Conservation (phyloP, 2,888 invertebrate species). For the Thera obeliscata region DNA sequence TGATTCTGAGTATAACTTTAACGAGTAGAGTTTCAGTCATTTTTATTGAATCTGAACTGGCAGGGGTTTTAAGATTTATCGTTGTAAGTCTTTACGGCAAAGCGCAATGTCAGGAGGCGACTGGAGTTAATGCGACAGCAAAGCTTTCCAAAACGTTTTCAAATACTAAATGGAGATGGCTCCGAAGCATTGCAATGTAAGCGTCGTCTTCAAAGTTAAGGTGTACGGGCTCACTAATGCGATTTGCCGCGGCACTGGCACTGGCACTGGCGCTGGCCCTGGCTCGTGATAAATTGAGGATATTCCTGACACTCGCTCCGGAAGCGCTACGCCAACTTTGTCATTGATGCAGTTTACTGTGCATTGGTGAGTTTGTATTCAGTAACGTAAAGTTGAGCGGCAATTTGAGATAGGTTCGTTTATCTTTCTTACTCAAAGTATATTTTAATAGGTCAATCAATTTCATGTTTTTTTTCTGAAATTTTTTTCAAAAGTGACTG, state of each 20-base stretch:
- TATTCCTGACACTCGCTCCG: slow-evolving; percentile 21
- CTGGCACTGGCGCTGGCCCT: too few relatives aligned
- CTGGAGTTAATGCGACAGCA: not conserved
- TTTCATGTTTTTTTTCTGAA: too few relatives aligned
- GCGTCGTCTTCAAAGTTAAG: slow-evolving; percentile 23
- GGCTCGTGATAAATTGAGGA: slow-evolving; percentile 21
- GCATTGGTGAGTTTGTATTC: slow-evolving; percentile 5
- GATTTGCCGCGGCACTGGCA: slow-evolving; percentile 20
- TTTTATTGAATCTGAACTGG: not conserved
- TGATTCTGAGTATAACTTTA: too few relatives aligned
- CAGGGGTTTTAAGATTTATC: too few relatives aligned
- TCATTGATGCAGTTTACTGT: slow-evolving; percentile 7
- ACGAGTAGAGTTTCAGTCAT: not conserved
- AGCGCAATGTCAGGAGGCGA: too few relatives aligned
- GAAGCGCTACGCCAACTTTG: slow-evolving; percentile 12
- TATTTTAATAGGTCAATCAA: too few relatives aligned
- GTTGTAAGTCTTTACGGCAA: too few relatives aligned
- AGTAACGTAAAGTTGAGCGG: not conserved
- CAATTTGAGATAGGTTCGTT: too few relatives aligned
- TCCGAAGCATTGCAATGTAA: not conserved
- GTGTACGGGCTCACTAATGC: slow-evolving; percentile 24
- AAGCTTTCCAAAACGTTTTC: not conserved
- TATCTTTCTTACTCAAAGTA: too few relatives aligned
- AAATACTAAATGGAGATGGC: not conserved
- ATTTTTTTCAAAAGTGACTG: too few relatives aligned